Evolutionary conservation across 2,113 vertebrate genomes (phyloP), one percentile per base, ranked within the genome.

Genomic region (Tachycineta bicolor): DNA sequence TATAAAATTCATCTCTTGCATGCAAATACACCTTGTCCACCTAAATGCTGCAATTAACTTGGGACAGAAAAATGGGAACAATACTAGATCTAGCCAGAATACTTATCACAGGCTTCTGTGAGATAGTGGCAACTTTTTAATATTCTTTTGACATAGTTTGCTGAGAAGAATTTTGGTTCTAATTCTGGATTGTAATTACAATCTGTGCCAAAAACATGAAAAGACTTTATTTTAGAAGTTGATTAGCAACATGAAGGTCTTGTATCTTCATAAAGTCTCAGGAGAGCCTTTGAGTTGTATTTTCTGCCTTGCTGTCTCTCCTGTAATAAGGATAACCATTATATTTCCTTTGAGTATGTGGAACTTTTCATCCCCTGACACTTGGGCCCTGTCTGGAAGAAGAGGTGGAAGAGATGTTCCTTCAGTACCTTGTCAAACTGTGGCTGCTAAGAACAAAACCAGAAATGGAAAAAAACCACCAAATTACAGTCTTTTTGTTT

Each of bases 181-280:
- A 83, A 96, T 96, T 97, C 83, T 79, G 58, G 59, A 41, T 49
- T 81, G 47, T 55, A 84, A 65, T 78, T 96, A 82, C 41, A 41
- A 73, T 93, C 84, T 76, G 76, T 93, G 86, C 52, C 91, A 93
- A 95, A 89, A 83, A 75, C 70, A 83, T 93, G 73, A 95, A 75
- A 97, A 96, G 59, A 71, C 37, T 25, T 68, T 70, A 59, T 96
- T 97, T 94, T 97, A 98, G 97, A 98, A 97, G 93, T 95, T 97
- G 83, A 94, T 96, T 97, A 97, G 95, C 84, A 50, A 95, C 81
- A 92, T 97, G 95, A 97, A 98, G 98, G 96, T 98, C 97, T 88
- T 80, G 50, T 77, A 63, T 65, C 60, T 78, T 96, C 56, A 49
- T 3, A 68, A 97, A 97, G 52, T 96, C 96, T 96, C 73, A 31